Conservation (phyloP, 2,797 vertebrate genomes). For the Pelodytes ibericus region DNA sequence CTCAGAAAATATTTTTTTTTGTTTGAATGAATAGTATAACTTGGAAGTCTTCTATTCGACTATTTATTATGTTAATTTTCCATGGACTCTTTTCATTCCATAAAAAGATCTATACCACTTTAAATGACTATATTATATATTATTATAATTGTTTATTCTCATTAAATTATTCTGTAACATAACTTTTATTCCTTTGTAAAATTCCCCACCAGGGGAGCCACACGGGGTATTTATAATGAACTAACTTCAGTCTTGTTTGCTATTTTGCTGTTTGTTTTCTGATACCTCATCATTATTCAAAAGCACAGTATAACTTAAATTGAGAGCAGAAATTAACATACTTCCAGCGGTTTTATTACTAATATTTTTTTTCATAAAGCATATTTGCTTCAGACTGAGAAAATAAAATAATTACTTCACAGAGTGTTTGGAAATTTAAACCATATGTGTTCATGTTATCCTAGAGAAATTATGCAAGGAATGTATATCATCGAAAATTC, state of each 20-base stretch:
- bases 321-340: conserved; percentile 40
- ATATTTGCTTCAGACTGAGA: conserved; percentile 25
- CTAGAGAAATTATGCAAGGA: background rate
- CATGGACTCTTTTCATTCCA: no score
- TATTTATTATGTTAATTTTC: no score
- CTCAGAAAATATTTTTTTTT: no score
- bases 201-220: conserved; percentile 16
- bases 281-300: conserved; percentile 32
- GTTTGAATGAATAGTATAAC: no score
- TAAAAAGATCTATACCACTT: no score
- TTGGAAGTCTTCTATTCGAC: no score
- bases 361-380: conserved; percentile 21
- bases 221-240: conserved; percentile 33
- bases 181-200: conserved; percentile 4
- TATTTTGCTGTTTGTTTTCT: conserved; percentile 32
- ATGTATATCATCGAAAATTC: conserved; percentile 25
- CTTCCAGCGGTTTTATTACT: conserved; percentile 35
- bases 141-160: no score
- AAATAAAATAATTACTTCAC: conserved; percentile 47
- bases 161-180: conserved; percentile 6
- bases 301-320: conserved; percentile 39
- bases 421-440: conserved; percentile 20
- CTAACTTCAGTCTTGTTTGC: conserved; percentile 12
- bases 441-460: conserved; percentile 8
- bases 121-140: conserved; percentile 14